phyloP scores from a whole-genome alignment of 2,797 vertebrate species.

The Acrossocheilus fasciatus region DNA sequence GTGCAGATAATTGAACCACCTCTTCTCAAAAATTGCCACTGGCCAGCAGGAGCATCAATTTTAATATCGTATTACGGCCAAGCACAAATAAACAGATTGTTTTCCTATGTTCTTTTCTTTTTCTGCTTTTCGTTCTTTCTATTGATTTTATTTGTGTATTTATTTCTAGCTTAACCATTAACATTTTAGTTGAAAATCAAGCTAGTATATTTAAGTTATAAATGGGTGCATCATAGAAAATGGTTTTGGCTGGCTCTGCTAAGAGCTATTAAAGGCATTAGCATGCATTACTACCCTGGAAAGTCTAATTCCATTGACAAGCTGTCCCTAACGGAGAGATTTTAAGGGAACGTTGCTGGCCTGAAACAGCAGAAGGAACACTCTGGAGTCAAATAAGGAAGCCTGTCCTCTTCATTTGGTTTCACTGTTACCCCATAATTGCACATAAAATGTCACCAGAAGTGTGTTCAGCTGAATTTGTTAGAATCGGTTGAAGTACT shows the following conservation, averaged over 20 bases:
- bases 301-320: slow-evolving; percentile 51
- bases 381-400: slow-evolving; percentile 25
- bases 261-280: slow-evolving; percentile 73
- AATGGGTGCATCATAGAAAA: slow-evolving; percentile 65
- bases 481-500: not conserved
- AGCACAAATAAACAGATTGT: slow-evolving; percentile 48
- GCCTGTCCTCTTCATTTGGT: slow-evolving; percentile 24
- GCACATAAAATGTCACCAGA: slow-evolving; percentile 11
- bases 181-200: slow-evolving; percentile 29
- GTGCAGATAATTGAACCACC: slow-evolving; percentile 53
- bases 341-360: slow-evolving; percentile 23
- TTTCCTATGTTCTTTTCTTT: slow-evolving; percentile 18
- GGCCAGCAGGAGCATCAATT: slow-evolving; percentile 46
- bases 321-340: not conserved
- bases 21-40: slow-evolving; percentile 53
- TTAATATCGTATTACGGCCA: slow-evolving; percentile 46
- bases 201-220: slow-evolving; percentile 65
- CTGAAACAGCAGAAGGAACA: not conserved
- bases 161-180: slow-evolving; percentile 12
- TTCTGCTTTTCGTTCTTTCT: not conserved
- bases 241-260: slow-evolving; percentile 66
- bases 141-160: not conserved
- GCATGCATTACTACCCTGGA: slow-evolving; percentile 75
- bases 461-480: slow-evolving; percentile 11
- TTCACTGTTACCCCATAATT: slow-evolving; percentile 27